Base-by-base conservation (phyloP, 2,113 vertebrate species). In the Poecilia latipinna region DNA sequence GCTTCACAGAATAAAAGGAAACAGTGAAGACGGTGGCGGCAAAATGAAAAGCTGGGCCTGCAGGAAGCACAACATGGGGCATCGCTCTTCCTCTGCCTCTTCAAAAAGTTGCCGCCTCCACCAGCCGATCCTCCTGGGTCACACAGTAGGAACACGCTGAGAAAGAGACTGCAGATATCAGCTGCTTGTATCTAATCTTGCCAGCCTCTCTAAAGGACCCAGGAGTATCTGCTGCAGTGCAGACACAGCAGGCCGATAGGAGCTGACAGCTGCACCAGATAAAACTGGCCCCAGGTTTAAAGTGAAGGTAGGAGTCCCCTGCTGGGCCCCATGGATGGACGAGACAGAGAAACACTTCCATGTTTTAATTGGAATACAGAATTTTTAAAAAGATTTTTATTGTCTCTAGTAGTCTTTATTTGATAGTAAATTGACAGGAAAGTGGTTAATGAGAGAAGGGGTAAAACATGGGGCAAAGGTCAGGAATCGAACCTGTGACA, bases 111-210 rank as follows among this genome's bases (percentile, higher is more conserved):
- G 79, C 83, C 85, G 79, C 85, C 85, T 85, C 83, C 70, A 75
- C 37, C 68, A 67, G 72, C 19, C 83, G 68, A 79, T 86, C 80
- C 84, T 88, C 87, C 78, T 22, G 85, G 75, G 86, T 72, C 76
- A 62, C 64, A 74, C 82, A 78, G 77, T 35, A 15, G 67, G 81
- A 77, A 67, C 61, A 51, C 33, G 42, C 64, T 28, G 26, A 72
- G 70, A 66, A 78, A 68, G 82, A 73, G 77, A 82, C 35, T 54
- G 54, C 37, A 78, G 74, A 78, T 90, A 93, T 93, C 91, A 82
- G 84, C 87, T 70, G 73, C 78, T 83, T 68, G 82, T 80, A 93
- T 93, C 90, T 92, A 86, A 92, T 91, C 90, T 89, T 75, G 73
- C 83, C 74, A 76, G 72, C 84, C 82, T 82, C 84, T 89, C 83